phyloP scores from a whole-genome alignment of 2,797 vertebrate genomes.

The Urocyon cinereoargenteus region DNA sequence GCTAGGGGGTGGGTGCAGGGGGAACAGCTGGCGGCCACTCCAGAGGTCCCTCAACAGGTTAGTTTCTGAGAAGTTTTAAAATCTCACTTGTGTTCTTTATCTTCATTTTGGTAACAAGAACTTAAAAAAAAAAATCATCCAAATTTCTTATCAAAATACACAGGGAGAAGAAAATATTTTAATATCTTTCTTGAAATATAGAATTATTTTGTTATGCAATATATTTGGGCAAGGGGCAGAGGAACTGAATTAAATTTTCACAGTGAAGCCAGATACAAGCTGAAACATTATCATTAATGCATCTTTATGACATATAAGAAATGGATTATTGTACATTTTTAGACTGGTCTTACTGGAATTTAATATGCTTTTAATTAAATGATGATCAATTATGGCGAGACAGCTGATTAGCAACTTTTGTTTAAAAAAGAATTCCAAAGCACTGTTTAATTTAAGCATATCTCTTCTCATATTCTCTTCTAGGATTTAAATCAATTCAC shows the following conservation, averaged over 20 bases:
- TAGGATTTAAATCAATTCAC: slow-evolving; percentile 91
- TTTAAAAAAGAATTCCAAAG: background rate
- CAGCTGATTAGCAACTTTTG: slow-evolving; percentile 11
- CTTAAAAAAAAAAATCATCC: background rate
- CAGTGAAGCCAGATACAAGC: background rate
- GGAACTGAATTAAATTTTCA: slow-evolving; percentile 16
- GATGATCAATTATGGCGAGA: background rate
- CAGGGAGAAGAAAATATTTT: slow-evolving; percentile 37
- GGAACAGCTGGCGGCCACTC: background rate
- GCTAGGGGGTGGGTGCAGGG: fast-evolving
- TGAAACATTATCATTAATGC: background rate
- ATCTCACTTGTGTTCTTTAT: background rate
- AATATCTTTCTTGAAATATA: slow-evolving; percentile 33
- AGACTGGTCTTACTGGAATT: background rate
- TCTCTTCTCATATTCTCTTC: slow-evolving; percentile 70
- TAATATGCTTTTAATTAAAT: slow-evolving; percentile 39
- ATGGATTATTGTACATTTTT: slow-evolving; percentile 20
- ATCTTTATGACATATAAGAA: background rate
- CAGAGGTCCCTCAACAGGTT: background rate
- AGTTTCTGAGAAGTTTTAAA: background rate
- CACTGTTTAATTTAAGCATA: slow-evolving; percentile 50
- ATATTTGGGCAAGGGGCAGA: background rate
- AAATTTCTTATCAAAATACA: slow-evolving; percentile 16
- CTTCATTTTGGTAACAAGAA: slow-evolving; percentile 28
- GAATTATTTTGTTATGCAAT: slow-evolving; percentile 49